These are phyloP conservation scores for Agrypnus murinus DNA, from an alignment of 2,888 invertebrate species.

Conservation along the genomic window DNA sequence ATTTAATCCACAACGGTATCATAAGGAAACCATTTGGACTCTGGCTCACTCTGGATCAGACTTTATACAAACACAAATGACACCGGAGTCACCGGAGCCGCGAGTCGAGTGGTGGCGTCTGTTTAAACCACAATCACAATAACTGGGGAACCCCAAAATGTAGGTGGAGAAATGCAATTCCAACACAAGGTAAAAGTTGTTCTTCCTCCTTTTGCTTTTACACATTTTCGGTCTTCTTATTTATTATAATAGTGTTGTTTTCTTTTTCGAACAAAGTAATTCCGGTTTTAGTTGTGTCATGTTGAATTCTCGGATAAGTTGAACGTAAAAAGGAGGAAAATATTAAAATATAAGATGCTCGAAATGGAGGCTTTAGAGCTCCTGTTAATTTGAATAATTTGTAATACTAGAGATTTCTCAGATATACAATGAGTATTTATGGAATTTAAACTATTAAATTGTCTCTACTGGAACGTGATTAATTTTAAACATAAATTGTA, in stretches of 20 bases:
- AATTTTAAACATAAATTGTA: too few relatives aligned
- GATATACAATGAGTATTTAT: too few relatives aligned
- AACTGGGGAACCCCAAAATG: conserved; percentile 21
- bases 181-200: conserved; percentile 16
- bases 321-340: neutral
- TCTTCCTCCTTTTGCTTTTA: conserved; percentile 11
- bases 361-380: too few relatives aligned
- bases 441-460: too few relatives aligned
- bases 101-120: conserved; percentile 10
- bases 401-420: too few relatives aligned
- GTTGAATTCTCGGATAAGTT: neutral
- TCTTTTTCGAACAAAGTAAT: too few relatives aligned
- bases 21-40: conserved; percentile 24
- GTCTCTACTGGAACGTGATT: too few relatives aligned
- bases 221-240: neutral
- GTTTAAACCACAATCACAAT: conserved; percentile 26
- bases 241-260: too few relatives aligned
- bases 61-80: conserved; percentile 25
- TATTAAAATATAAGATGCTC: too few relatives aligned
- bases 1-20: conserved; percentile 26
- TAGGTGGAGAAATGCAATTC: conserved; percentile 16
- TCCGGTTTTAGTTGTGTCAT: neutral
- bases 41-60: conserved; percentile 16
- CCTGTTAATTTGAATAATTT: too few relatives aligned
- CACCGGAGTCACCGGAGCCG: conserved; percentile 26